Conservation (phyloP, 2,888 invertebrate species). For the Hirtodrosophila cameraria region DNA sequence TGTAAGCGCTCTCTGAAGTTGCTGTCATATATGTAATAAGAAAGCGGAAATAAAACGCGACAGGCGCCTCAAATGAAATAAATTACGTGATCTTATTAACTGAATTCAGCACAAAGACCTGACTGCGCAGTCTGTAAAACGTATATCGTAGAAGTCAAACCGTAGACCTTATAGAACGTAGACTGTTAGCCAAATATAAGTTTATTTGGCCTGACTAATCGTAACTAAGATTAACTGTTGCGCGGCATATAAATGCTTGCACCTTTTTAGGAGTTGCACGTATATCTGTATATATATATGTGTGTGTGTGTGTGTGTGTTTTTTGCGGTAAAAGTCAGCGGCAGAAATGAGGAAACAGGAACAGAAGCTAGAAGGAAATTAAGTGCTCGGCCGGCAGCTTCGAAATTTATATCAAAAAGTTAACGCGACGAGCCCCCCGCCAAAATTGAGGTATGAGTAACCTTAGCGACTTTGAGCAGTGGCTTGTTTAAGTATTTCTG, state of each 20-base stretch:
- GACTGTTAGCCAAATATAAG: slow-evolving; percentile 56
- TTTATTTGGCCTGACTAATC: slow-evolving; percentile 71
- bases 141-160: no score
- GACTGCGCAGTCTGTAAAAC: slow-evolving; percentile 16
- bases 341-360: not conserved
- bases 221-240: slow-evolving; percentile 78
- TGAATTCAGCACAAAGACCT: slow-evolving; percentile 17
- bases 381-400: slow-evolving; percentile 56
- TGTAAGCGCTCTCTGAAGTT: no score
- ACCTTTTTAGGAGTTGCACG: slow-evolving; percentile 28
- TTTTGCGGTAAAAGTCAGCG: slow-evolving; percentile 32
- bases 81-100: slow-evolving; percentile 78
- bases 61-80: slow-evolving; percentile 62
- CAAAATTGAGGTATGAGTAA: slow-evolving; percentile 39
- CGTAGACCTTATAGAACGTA: no score
- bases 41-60: slow-evolving; percentile 11
- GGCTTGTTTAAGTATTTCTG: no score
- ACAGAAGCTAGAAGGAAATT: slow-evolving; percentile 46
- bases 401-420: slow-evolving; percentile 72
- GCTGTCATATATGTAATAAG: not conserved
- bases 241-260: slow-evolving; percentile 61
- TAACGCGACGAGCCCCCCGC: slow-evolving; percentile 49
- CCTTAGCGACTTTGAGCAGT: no score
- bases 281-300: no score
- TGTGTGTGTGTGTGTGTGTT: slow-evolving; percentile 57